Evolutionary conservation across 2,113 vertebrate genomes (phyloP), one percentile per base, ranked within the genome.

Genomic region (Pholis gunnellus): DNA sequence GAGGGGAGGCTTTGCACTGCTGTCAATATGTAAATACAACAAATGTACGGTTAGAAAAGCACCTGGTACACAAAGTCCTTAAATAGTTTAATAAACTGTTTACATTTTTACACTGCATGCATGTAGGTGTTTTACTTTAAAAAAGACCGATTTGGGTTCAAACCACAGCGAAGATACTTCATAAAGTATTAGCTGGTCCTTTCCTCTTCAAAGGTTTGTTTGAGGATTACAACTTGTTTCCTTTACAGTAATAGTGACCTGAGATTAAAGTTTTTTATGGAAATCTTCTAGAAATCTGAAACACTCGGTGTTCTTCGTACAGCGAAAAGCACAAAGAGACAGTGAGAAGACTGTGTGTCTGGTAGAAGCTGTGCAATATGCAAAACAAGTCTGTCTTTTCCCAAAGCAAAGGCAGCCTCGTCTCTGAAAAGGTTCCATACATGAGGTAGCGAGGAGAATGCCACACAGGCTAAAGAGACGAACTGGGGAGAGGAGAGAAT

Each of bases 391-490:
- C 44, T 67, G 44, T 76, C 57, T 70, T 54, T 86, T 78, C 56
- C 38, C 75, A 25, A 70, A 87, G 90, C 65, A 46, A 82, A 78
- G 79, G 85, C 84, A 78, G 38, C 61, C 48, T 78, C 0, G 20
- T 60, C 54, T 72, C 73, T 92, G 88, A 92, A 92, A 93, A 90
- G 90, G 46, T 76, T 92, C 78, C 89, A 87, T 93, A 93, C 90
- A 93, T 88, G 91, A 94, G 83, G 78, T 83, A 63, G 87, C 79
- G 72, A 89, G 82, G 90, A 93, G 89, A 94, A 94, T 84, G 86
- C 75, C 70, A 64, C 86, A 65, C 78, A 72, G 84, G 88, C 81
- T 63, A 85, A 89, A 91, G 88, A 89, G 88, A 79, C 84, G 48
- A 87, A 91, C 84, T 77, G 85, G 36, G 76, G 87, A 89, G 88